A percentile compares a stretch with the other conserved stretches of the same genome.
These are phyloP conservation scores for Crossocerus cetratus DNA, from an alignment of 2,888 invertebrate species.

Conservation along the genomic window DNA sequence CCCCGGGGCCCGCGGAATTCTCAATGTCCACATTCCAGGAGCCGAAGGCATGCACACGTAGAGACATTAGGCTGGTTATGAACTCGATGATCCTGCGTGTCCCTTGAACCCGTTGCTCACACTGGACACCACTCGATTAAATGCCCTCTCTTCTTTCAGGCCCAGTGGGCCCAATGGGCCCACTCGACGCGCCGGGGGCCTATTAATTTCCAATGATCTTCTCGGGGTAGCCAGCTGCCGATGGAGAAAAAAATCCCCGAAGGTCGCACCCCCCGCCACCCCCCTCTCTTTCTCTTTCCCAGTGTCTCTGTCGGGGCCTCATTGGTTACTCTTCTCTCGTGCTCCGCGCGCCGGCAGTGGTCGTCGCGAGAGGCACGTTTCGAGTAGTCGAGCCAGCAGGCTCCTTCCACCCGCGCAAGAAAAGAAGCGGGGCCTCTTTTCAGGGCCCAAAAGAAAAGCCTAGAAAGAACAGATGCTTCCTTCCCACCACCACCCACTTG, in stretches of 20 bases:
- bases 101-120: constrained; percentile 53
- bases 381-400: constrained; percentile 53
- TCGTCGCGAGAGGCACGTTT: constrained; percentile 30
- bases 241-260: constrained; percentile 61
- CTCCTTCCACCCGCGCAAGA: constrained; percentile 21
- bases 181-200: constrained; percentile 42
- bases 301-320: not conserved
- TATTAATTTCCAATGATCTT: constrained; percentile 72
- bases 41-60: constrained; percentile 1
- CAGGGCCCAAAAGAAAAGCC: constrained; percentile 54
- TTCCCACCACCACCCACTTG: constrained; percentile 24
- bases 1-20: not conserved
- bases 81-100: constrained; percentile 4
- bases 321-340: constrained; percentile 36
- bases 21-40: not conserved
- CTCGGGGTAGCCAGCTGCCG: constrained; percentile 68
- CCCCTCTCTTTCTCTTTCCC: constrained; percentile 31
- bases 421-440: not conserved
- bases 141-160: too few species aligned
- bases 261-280: constrained; percentile 61
- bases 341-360: not conserved
- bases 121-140: constrained; percentile 34
- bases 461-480: constrained; percentile 60
- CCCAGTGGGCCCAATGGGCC: too few species aligned
- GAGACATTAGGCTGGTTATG: constrained; percentile 9